Percentiles rank a stretch among this genome's conserved stretches.
Conservation (phyloP, 2,113 vertebrate species). For the Onychostoma macrolepis region DNA sequence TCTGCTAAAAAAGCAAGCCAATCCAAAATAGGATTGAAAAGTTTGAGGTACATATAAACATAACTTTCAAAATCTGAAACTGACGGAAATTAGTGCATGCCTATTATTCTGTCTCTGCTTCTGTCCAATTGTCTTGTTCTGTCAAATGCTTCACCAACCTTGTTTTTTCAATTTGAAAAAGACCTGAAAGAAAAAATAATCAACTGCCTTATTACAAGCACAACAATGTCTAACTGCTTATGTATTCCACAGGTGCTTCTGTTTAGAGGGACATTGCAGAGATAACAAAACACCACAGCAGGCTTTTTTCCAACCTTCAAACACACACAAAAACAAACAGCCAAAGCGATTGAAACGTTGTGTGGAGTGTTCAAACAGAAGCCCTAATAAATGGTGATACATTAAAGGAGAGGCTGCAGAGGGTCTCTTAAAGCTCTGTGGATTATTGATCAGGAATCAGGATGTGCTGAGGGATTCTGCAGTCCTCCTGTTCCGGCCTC, state of each 20-base stretch:
- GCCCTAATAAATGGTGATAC: neutral
- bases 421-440: slow-evolving; percentile 3
- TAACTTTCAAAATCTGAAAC: neutral
- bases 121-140: neutral
- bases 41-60: neutral
- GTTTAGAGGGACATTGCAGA: neutral
- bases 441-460: slow-evolving; percentile 21
- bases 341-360: neutral
- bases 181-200: neutral
- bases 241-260: slow-evolving; percentile 13
- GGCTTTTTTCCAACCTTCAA: neutral
- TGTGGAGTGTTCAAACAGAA: neutral
- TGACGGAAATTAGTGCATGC: neutral
- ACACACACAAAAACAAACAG: slow-evolving; percentile 2
- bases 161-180: neutral
- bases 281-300: slow-evolving; percentile 9
- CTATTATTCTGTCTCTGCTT: neutral
- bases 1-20: neutral
- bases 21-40: neutral
- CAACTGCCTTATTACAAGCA: neutral
- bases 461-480: neutral
- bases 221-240: slow-evolving; percentile 7
- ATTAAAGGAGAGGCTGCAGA: neutral
- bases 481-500: neutral
- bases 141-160: neutral